Percentiles rank a stretch among this genome's conserved stretches.
These are phyloP conservation scores for Lochmaea capreae DNA, from an alignment of 2,888 invertebrate species.

Conservation along the genomic window DNA sequence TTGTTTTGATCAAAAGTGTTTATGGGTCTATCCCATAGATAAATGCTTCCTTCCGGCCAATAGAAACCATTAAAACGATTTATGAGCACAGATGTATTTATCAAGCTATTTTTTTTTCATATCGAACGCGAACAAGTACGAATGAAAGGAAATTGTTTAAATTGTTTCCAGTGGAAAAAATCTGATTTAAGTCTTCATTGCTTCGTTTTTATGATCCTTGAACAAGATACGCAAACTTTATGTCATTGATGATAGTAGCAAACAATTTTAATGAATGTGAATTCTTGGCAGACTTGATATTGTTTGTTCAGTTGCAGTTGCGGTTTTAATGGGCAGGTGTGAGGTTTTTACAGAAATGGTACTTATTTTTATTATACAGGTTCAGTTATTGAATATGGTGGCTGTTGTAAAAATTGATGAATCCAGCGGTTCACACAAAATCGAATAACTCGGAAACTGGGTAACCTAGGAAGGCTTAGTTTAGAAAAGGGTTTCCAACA, in stretches of 20 bases:
- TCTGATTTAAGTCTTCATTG: not conserved
- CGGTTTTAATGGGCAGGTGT: not conserved
- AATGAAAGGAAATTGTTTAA: not conserved
- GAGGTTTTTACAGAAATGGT: too few relatives aligned
- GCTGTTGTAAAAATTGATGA: too few relatives aligned
- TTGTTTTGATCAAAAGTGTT: conserved; percentile 19
- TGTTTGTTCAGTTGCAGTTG: not conserved
- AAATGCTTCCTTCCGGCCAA: conserved; percentile 18
- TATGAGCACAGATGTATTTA: conserved; percentile 8
- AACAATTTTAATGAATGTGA: not conserved
- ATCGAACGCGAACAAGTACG: not conserved
- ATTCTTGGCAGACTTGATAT: not conserved
- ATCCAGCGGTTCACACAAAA: too few relatives aligned
- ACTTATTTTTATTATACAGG: too few relatives aligned
- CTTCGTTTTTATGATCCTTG: not conserved
- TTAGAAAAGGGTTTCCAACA: too few relatives aligned
- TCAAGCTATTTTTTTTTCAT: not conserved
- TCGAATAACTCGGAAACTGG: too few relatives aligned
- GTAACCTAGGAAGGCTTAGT: too few relatives aligned
- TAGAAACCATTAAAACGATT: not conserved
- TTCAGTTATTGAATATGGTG: too few relatives aligned
- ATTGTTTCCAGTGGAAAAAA: not conserved
- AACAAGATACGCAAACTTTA: not conserved
- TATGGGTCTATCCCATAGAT: conserved; percentile 5
- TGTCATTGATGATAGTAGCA: not conserved